Evolutionary conservation across 2,113 vertebrate species (phyloP).

Genomic region (Aptenodytes forsteri): DNA sequence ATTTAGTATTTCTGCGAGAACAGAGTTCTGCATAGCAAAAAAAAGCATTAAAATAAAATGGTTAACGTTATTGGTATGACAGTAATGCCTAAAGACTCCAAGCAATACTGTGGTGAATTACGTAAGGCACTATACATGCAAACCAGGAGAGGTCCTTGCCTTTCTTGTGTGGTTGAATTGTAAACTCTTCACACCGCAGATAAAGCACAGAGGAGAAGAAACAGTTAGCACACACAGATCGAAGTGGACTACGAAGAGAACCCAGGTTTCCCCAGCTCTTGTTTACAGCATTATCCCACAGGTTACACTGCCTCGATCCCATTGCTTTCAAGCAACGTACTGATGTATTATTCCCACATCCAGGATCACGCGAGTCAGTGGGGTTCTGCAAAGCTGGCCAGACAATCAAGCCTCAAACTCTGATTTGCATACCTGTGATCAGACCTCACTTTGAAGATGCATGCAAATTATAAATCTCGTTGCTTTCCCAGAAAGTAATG

Average conservation of each 20-base stretch:
- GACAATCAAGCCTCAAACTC: neutral
- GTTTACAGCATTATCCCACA: rapidly evolving
- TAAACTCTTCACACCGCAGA: neutral
- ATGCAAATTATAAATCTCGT: neutral
- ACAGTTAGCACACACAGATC: rapidly evolving
- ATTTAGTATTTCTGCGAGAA: neutral
- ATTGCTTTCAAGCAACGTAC: rapidly evolving
- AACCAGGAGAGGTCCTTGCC: neutral
- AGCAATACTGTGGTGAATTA: neutral
- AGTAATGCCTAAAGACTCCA: neutral
- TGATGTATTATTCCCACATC: neutral
- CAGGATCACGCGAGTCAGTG: rapidly evolving
- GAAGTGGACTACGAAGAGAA: neutral
- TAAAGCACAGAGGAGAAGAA: neutral
- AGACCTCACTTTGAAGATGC: neutral
- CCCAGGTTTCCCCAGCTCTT: neutral
- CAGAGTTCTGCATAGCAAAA: neutral
- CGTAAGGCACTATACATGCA: rapidly evolving
- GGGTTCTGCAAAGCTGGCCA: neutral
- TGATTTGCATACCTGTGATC: neutral
- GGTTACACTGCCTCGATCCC: rapidly evolving
- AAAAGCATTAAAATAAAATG: neutral
- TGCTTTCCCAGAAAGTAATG: neutral
- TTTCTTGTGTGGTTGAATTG: rapidly evolving
- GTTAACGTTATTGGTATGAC: neutral